Base-by-base conservation (phyloP, 2,888 invertebrate genomes). In the Clivina fossor region DNA sequence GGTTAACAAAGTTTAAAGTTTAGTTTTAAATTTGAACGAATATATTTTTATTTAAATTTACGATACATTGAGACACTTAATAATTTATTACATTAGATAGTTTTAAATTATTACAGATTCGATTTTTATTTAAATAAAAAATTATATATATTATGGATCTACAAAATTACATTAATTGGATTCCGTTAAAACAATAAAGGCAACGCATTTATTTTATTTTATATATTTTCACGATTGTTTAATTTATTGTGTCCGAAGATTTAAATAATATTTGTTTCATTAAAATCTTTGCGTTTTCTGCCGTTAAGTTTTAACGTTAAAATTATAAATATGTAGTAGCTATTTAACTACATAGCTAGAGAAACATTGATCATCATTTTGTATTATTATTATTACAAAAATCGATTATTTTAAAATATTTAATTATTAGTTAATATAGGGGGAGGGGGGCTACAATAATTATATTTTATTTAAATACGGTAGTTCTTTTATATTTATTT, bases 171-270 rank as follows among this genome's bases (percentile, higher is more conserved):
- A 32, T 38, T 43, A 46, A 33, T 44, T 9, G 7, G 26, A 30
- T 9, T 46, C 47, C 46, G 55, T 55, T 55, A 55, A 55, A 55
- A 55, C 55, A 55, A 15, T 38, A 55, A 28, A 47, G 55, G 55
- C 55, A 55, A 55, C 55, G 30, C 30, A 47, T 30, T 22, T n/a
- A 24, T 9, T 47, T 28, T 55, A 38, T 28, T 13, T 37, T 16
- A 4, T 30, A 8, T 30, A 16, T 18, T 16, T 9, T 30, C 26
- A 43, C 4, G 13, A 7, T 15, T 28, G 13, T 22, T 11, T 43
- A n/a, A n/a, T n/a, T n/a, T n/a, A n/a, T n/a, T 9, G 26, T 24
- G 4, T 24, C 26, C 4, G 4, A 24, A 7, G 4, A 24, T 24
- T 9, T 9, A 9, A 24, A 24, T 24, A 7, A 7, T 18, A 30